These are phyloP conservation scores for Pomatostomus ruficeps DNA, from an alignment of 2,113 vertebrate genomes.

Conservation along the genomic window DNA sequence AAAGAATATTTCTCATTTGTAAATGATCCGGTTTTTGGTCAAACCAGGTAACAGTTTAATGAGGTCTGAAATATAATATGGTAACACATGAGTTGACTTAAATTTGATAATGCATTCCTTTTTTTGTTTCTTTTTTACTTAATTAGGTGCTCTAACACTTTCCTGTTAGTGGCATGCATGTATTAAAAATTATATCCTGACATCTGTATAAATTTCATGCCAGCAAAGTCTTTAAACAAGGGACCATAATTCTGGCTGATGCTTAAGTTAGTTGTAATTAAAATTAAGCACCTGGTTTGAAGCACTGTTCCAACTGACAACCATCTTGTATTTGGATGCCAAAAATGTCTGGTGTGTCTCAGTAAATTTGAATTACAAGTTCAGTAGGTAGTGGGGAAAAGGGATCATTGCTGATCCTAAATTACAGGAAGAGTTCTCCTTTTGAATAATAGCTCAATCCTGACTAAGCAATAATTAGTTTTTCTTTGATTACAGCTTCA, in stretches of 20 bases:
- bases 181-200: background rate
- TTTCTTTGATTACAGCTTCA: background rate
- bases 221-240: background rate
- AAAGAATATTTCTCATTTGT: background rate
- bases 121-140: background rate
- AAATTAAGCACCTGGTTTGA: constrained; percentile 23
- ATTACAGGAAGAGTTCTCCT: background rate
- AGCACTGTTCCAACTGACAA: background rate
- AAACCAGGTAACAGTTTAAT: background rate
- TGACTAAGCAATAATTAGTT: background rate
- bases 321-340: background rate
- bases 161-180: background rate
- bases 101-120: background rate
- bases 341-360: background rate
- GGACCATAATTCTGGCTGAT: background rate
- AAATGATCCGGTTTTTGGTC: background rate
- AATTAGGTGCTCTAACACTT: background rate
- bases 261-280: constrained; percentile 16
- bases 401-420: background rate
- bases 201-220: background rate
- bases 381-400: background rate
- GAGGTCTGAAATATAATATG: background rate
- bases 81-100: background rate
- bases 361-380: background rate
- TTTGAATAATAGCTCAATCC: background rate